Conservation (phyloP, 2,888 invertebrate species). For the Acronicta psi region DNA sequence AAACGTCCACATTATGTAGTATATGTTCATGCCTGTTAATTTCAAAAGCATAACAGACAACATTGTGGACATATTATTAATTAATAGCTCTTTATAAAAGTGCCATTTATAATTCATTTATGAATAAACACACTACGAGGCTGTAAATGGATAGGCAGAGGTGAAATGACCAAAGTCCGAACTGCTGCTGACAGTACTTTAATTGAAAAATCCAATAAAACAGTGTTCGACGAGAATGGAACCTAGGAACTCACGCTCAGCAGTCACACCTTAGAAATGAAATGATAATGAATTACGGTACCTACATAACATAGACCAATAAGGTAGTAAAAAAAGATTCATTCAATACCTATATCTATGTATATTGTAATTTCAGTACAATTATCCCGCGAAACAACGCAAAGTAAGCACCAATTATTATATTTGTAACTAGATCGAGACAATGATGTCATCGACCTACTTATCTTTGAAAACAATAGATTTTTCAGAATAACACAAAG, state of each 20-base stretch:
- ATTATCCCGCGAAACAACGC: background rate
- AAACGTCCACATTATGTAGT: slow-evolving; percentile 26
- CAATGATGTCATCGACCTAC: slow-evolving; percentile 25
- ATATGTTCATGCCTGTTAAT: slow-evolving; percentile 36
- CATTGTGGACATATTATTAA: slow-evolving; percentile 42
- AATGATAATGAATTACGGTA: no score
- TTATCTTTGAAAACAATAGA: slow-evolving; percentile 25
- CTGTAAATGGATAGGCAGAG: no score
- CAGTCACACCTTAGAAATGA: no score
- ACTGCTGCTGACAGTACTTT: no score
- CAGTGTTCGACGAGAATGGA: no score
- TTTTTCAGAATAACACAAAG: slow-evolving; percentile 15
- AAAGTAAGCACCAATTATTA: slow-evolving; percentile 38
- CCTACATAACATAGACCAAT: no score
- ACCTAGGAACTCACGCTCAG: no score
- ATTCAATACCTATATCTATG: no score
- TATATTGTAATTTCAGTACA: slow-evolving; percentile 3
- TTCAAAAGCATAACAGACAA: slow-evolving; percentile 25
- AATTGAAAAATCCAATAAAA: no score
- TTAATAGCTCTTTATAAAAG: slow-evolving; percentile 15
- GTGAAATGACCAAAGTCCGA: no score
- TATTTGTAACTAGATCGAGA: slow-evolving; percentile 23
- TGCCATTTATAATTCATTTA: slow-evolving; percentile 29
- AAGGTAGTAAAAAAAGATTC: no score
- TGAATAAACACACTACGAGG: slow-evolving; percentile 3